Conservation (phyloP, 2,888 invertebrate species). For the Amphipoea lucens region DNA sequence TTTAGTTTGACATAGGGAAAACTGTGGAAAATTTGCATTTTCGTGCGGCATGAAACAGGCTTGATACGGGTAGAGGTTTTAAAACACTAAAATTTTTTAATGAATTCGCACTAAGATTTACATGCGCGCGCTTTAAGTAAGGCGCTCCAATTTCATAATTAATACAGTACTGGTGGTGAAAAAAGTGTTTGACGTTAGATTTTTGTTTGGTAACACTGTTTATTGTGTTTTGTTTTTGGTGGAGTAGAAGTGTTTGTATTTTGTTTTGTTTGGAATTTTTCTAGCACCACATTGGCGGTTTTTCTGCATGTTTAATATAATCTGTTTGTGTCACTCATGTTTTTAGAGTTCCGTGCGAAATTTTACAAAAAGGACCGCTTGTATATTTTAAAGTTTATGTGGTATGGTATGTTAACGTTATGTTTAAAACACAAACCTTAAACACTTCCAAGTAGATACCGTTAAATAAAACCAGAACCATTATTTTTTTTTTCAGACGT, state of each 20-base stretch:
- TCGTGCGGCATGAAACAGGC: slow-evolving; percentile 86
- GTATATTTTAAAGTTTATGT: not conserved
- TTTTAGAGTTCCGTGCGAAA: not conserved
- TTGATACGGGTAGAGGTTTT: slow-evolving; percentile 78
- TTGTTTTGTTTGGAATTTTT: slow-evolving; percentile 11
- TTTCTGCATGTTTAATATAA: slow-evolving; percentile 9
- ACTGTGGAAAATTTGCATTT: slow-evolving; percentile 84
- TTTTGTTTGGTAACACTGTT: slow-evolving; percentile 38
- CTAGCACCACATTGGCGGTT: not conserved
- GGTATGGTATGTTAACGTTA: not conserved
- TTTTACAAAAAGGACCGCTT: not conserved
- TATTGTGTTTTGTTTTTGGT: slow-evolving; percentile 35
- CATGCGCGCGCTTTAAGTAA: slow-evolving; percentile 71
- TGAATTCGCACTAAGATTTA: slow-evolving; percentile 83
- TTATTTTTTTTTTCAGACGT: not conserved
- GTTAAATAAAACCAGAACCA: too few species aligned
- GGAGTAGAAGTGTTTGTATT: not conserved
- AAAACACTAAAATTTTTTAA: slow-evolving; percentile 83
- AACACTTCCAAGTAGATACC: not conserved
- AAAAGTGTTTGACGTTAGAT: slow-evolving; percentile 46
- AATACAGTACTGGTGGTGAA: slow-evolving; percentile 65
- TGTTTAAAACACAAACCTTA: not conserved
- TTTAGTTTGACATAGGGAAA: slow-evolving; percentile 83
- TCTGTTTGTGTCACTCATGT: slow-evolving; percentile 22
- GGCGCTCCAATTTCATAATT: slow-evolving; percentile 72